Evolutionary conservation across 1,140 invertebrate genomes (phyloP).

Genomic region (Rhagoletis pomonella): DNA sequence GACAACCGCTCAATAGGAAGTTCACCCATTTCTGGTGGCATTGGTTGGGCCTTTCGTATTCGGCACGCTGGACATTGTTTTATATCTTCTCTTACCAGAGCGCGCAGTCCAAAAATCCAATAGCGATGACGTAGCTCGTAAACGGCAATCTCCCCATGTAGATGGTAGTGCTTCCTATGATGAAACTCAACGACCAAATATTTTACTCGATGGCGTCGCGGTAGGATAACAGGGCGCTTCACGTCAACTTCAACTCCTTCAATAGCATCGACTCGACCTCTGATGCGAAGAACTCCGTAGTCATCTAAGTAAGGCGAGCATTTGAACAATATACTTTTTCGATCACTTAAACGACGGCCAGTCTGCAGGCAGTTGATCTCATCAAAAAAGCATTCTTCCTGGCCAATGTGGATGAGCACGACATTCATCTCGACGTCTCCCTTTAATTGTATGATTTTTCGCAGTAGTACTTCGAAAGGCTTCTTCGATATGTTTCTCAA

Average conservation of each 20-base stretch:
- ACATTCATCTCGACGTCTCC: neutral
- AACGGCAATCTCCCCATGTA: neutral
- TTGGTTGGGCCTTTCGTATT: neutral
- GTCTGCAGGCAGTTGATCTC: neutral
- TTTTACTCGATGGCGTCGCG: neutral
- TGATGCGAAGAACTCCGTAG: neutral
- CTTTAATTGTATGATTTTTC: neutral
- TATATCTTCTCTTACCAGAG: neutral
- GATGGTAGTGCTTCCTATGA: neutral
- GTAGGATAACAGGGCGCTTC: neutral
- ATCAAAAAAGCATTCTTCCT: neutral
- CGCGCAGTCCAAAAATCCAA: neutral
- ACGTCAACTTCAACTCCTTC: neutral
- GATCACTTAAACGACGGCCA: neutral
- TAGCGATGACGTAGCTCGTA: neutral
- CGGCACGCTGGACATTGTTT: constrained; percentile 1
- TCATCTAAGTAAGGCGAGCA: neutral
- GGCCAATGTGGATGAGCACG: neutral
- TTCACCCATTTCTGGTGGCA: neutral
- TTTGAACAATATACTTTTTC: neutral
- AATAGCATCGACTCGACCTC: neutral
- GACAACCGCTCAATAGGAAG: neutral
- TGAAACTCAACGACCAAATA: neutral
- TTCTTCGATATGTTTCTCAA: neutral
- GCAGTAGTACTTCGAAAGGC: neutral